Evolutionary conservation across 2,113 vertebrate species (phyloP).

Genomic region (Nematolebias whitei): DNA sequence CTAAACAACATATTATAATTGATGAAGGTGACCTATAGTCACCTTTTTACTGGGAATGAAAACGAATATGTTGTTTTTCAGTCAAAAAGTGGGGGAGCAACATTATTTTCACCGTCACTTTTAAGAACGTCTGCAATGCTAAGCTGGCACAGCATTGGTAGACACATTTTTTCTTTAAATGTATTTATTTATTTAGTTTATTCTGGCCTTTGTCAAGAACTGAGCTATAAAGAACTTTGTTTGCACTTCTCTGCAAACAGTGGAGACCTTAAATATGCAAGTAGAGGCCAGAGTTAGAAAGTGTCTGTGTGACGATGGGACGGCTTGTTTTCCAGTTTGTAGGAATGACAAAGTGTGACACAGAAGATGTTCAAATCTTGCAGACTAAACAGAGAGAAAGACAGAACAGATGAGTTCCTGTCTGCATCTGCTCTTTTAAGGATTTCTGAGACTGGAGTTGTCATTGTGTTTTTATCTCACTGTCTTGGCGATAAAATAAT

Average conservation of each 20-base stretch:
- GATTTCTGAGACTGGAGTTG: constrained; percentile 19
- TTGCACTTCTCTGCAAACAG: constrained; percentile 52
- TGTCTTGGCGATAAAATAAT: neutral
- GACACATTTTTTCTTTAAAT: constrained; percentile 78
- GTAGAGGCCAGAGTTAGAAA: constrained; percentile 31
- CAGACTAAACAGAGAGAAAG: constrained; percentile 6
- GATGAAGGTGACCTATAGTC: too few species aligned
- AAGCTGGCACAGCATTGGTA: constrained; percentile 38
- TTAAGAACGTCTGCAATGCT: constrained; percentile 23
- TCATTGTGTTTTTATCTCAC: constrained; percentile 22
- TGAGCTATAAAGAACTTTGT: constrained; percentile 70
- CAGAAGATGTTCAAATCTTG: constrained; percentile 32
- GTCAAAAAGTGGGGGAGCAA: too few species aligned
- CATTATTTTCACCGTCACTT: too few species aligned
- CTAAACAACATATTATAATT: too few species aligned
- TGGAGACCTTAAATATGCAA: constrained; percentile 55
- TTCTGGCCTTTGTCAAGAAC: constrained; percentile 66
- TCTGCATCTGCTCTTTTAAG: constrained; percentile 18
- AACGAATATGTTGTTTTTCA: too few species aligned
- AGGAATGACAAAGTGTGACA: constrained; percentile 30
- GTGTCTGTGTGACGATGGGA: constrained; percentile 38
- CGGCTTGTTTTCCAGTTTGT: constrained; percentile 34
- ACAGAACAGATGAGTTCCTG: neutral
- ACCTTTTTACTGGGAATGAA: too few species aligned
- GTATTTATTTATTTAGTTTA: too few species aligned